Percentiles rank a stretch among this genome's conserved stretches.
Evolutionary conservation across 23 tunicate genomes (phyloP).

Genomic region (Corella eumyota): DNA sequence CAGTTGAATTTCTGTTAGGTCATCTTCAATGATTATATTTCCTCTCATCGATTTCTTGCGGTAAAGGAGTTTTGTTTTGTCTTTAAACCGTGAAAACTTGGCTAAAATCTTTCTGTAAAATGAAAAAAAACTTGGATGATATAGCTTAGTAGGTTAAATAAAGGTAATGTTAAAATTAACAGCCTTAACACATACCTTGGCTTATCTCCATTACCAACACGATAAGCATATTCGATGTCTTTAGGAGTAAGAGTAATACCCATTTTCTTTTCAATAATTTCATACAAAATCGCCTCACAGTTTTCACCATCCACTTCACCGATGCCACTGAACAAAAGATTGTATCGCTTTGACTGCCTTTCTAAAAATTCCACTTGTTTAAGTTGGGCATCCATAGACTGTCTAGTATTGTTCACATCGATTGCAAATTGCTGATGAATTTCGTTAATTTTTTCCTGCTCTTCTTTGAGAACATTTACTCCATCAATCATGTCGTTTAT

Average conservation of each 20-base stretch:
- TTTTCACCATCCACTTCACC: conserved; percentile 37
- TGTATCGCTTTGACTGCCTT: conserved; percentile 50
- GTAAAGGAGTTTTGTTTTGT: conserved; percentile 35
- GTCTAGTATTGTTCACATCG: conserved; percentile 45
- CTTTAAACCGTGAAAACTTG: conserved; percentile 62
- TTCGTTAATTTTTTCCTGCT: conserved; percentile 12
- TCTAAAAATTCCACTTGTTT: conserved; percentile 44
- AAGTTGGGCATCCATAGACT: conserved; percentile 8
- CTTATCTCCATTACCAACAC: conserved; percentile 6
- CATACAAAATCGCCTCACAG: conserved; percentile 5
- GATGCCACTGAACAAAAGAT: conserved; percentile 39
- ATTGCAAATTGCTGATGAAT: conserved; percentile 16
- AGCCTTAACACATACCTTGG: conserved; percentile 36
- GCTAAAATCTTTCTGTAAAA: conserved; percentile 45
- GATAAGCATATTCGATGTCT: conserved; percentile 27
- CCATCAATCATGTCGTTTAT: conserved; percentile 15
- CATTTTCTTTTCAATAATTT: conserved; percentile 23
- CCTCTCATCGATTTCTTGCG: conserved; percentile 38
- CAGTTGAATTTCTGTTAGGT: conserved; percentile 47
- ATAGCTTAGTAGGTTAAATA: neutral
- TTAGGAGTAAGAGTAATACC: conserved; percentile 12
- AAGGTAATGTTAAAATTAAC: too few species aligned
- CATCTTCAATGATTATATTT: conserved; percentile 40
- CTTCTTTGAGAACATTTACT: conserved; percentile 22
- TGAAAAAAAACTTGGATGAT: neutral